Conservation (phyloP, 92 coral and sea anemone species). For the Heteractis magnifica region DNA sequence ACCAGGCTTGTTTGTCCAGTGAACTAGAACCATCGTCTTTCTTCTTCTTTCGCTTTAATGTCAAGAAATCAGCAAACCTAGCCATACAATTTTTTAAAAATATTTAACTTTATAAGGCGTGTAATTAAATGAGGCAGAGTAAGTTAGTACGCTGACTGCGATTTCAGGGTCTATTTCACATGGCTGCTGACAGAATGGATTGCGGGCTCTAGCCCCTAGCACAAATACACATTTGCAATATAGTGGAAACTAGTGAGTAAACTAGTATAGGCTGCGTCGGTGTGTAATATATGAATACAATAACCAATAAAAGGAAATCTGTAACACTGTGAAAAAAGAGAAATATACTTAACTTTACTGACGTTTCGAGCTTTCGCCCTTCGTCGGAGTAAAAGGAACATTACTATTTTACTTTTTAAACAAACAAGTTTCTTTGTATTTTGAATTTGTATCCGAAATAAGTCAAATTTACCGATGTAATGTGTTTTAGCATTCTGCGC, state of each 20-base stretch:
- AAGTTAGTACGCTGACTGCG: background rate
- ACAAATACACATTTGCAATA: background rate
- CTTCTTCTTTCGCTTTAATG: constrained; percentile 48
- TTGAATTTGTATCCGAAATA: background rate
- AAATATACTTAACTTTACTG: no score
- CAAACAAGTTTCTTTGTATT: background rate
- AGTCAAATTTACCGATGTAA: no score
- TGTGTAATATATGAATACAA: no score
- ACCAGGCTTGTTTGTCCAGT: constrained; percentile 92
- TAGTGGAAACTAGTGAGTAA: no score
- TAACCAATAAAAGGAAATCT: no score
- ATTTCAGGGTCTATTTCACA: no score
- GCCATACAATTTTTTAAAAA: constrained; percentile 14
- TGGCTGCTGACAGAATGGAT: background rate
- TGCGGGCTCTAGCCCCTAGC: background rate
- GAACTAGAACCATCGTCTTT: constrained; percentile 47
- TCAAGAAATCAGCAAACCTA: constrained; percentile 77
- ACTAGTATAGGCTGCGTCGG: no score
- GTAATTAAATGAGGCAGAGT: background rate
- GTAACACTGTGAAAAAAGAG: no score
- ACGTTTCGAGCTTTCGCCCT: no score
- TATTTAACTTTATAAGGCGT: background rate
- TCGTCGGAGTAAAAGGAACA: no score
- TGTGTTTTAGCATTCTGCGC: no score
- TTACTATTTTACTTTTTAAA: no score